Conservation (phyloP, 2,888 invertebrate genomes). For the Ceratothoa steindachneri region DNA sequence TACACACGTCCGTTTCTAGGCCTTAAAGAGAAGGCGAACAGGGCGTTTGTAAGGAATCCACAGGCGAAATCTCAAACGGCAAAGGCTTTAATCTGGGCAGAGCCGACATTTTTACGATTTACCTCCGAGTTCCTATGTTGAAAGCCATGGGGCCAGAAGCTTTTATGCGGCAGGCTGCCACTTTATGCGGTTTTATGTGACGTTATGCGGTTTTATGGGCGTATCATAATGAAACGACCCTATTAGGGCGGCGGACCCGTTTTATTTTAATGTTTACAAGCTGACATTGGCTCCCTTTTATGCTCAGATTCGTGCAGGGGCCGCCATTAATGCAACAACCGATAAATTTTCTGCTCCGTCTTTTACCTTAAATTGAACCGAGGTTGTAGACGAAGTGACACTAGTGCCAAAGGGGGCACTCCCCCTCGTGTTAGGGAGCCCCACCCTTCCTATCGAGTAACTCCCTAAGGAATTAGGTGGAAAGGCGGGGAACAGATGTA, state of each 20-base stretch:
- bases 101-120: not conserved
- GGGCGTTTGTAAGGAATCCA: no score
- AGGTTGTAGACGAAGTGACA: not conserved
- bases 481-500: no score
- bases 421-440: no score
- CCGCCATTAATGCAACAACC: not conserved
- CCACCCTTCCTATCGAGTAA: no score
- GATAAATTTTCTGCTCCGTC: not conserved
- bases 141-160: not conserved
- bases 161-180: constrained; percentile 3
- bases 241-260: constrained; percentile 4
- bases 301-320: not conserved
- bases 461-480: no score
- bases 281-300: not conserved
- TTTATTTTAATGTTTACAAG: constrained; percentile 15
- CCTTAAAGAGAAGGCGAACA: no score
- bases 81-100: not conserved
- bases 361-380: not conserved
- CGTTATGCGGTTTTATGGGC: constrained; percentile 13
- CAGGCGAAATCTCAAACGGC: not conserved
- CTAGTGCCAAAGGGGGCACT: not conserved
- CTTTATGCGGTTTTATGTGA: constrained; percentile 12
- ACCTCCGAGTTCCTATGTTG: not conserved
- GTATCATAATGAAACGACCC: constrained; percentile 1
- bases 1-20: no score